Evolutionary conservation across 2,888 invertebrate species (phyloP), one percentile per base, ranked within the genome.

Genomic region (Nematopogon swammerdamellus): DNA sequence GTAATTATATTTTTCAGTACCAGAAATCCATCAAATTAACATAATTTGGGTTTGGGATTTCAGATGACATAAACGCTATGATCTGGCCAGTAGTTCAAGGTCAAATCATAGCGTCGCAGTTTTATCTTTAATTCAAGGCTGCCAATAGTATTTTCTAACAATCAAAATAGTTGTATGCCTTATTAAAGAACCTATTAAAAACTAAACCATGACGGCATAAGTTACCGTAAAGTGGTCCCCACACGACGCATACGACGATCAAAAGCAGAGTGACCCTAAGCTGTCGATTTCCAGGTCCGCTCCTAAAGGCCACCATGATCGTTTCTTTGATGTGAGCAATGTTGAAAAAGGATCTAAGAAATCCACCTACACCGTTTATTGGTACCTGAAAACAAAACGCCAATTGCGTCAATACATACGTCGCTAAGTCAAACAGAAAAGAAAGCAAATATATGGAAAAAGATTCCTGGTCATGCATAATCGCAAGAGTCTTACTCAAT

Each of bases 181-280:
- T n/a, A n/a, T n/a, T n/a, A n/a, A n/a, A n/a, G n/a, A n/a, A n/a
- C n/a, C n/a, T n/a, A n/a, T n/a, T n/a, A n/a, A n/a, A n/a, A n/a
- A n/a, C n/a, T n/a, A n/a, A n/a, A n/a, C n/a, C n/a, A n/a, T n/a
- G n/a, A n/a, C n/a, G n/a, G n/a, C n/a, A n/a, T n/a, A n/a, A n/a
- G n/a, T 67, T 56, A 82, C 82, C 82, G 61, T 81, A 80, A 45
- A 82, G 58, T 2, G 82, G 82, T 53, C 83, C 82, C 52, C 82
- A 76, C 55, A 82, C 77, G 42, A 83, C 74, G 58, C 82, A 80
- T 1, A 80, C 82, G 19, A 82, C 72, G 17, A 83, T 70, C 47
- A 83, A 81, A 2, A 82, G 73, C 29, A 79, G 55, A 0, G 77
- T 80, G 1, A 83, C 79, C 48, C 81, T 58, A n/a, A 72, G 72